phyloP scores from a whole-genome alignment of 2,113 vertebrate genomes.

The Ailurus styani region DNA sequence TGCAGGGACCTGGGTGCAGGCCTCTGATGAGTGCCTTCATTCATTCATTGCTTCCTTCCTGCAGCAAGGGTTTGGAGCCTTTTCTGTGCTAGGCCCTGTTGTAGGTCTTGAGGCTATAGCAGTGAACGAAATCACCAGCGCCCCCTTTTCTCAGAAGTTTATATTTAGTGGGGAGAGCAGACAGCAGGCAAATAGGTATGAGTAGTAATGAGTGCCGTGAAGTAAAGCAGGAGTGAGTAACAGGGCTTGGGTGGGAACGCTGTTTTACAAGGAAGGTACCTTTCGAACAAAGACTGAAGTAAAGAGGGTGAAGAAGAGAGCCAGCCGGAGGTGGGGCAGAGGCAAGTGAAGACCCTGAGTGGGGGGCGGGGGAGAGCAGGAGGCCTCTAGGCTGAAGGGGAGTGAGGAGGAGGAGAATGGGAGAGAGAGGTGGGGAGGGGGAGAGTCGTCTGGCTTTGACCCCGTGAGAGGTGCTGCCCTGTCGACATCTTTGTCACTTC shows the following conservation, averaged over 20 bases:
- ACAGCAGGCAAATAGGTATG: background rate
- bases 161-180: background rate
- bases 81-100: background rate
- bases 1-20: background rate
- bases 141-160: background rate
- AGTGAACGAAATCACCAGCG: background rate
- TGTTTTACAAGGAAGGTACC: background rate
- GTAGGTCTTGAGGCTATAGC: background rate
- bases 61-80: background rate
- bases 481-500: background rate
- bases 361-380: background rate
- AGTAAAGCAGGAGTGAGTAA: background rate
- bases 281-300: background rate
- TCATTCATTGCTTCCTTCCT: background rate
- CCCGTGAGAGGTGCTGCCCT: background rate
- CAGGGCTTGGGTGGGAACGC: background rate
- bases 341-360: background rate
- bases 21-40: background rate
- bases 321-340: background rate
- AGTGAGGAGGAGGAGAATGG: background rate
- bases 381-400: background rate
- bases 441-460: background rate
- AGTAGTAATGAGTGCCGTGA: background rate
- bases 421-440: background rate
- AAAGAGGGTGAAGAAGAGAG: background rate